A percentile compares a stretch with the other conserved stretches of the same genome.
phyloP scores from a whole-genome alignment of 2,113 vertebrate species.

The Marmota flaviventris region DNA sequence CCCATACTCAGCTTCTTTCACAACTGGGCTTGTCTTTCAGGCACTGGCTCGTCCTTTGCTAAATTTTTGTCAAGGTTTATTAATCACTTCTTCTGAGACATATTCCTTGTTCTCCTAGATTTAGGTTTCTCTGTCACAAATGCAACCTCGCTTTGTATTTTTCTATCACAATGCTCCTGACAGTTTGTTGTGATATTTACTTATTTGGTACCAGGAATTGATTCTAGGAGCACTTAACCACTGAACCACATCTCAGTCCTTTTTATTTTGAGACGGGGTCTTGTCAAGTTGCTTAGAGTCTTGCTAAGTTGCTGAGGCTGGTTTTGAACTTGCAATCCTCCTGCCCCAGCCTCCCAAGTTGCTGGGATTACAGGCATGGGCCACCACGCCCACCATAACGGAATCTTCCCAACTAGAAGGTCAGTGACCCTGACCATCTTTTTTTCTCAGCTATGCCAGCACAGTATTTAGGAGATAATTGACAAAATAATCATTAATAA shows the following conservation, averaged over 20 bases:
- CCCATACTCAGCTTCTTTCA: not conserved
- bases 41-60: not conserved
- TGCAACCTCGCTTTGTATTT: not conserved
- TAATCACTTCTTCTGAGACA: not conserved
- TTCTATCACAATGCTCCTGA: not conserved
- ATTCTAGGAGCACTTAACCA: too few relatives aligned
- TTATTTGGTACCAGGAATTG: too few relatives aligned
- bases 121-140: not conserved
- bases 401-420: not conserved
- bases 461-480: not conserved
- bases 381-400: too few relatives aligned
- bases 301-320: too few relatives aligned
- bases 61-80: not conserved
- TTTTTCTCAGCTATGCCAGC: not conserved
- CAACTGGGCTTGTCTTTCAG: not conserved
- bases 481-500: not conserved
- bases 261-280: too few relatives aligned
- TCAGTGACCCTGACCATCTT: not conserved
- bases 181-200: not conserved
- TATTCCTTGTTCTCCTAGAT: not conserved
- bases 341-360: too few relatives aligned
- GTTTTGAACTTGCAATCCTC: too few relatives aligned
- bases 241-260: too few relatives aligned
- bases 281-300: too few relatives aligned
- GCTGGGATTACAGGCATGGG: too few relatives aligned